Conservation (phyloP, 2,888 invertebrate genomes). For the Megastigmus dorsalis region DNA sequence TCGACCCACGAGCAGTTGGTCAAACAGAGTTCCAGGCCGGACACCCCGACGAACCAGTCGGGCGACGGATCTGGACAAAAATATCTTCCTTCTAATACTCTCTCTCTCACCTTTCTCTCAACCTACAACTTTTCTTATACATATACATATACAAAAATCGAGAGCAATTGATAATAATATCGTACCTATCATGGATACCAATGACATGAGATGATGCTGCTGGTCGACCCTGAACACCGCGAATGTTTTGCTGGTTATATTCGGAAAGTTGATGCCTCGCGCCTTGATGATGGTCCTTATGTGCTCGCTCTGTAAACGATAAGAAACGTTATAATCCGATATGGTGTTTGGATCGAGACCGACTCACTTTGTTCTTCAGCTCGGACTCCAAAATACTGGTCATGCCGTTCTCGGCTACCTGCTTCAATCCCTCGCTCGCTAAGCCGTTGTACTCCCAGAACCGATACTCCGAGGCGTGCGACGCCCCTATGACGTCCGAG, state of each 20-base stretch:
- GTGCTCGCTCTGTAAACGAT: conserved; percentile 75
- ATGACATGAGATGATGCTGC: conserved; percentile 88
- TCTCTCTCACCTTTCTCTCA: too few relatives aligned
- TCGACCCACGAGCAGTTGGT: conserved; percentile 95
- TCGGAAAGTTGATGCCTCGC: conserved; percentile 91
- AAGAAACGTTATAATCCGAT: too few relatives aligned
- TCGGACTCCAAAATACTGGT: conserved; percentile 92
- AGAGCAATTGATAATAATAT: too few relatives aligned
- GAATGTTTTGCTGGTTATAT: conserved; percentile 88
- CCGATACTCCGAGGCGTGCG: conserved; percentile 90
- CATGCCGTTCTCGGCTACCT: conserved; percentile 92
- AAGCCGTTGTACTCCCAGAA: conserved; percentile 94
- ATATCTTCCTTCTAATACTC: background rate
- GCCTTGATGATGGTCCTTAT: conserved; percentile 92
- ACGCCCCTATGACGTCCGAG: conserved; percentile 96
- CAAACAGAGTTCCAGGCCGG: conserved; percentile 89
- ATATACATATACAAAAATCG: too few relatives aligned
- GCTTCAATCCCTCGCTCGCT: conserved; percentile 92
- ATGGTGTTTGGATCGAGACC: too few relatives aligned
- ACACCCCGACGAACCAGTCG: conserved; percentile 98
- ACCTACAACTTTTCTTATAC: too few relatives aligned
- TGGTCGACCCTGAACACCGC: conserved; percentile 89
- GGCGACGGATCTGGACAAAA: conserved; percentile 88
- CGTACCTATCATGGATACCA: conserved; percentile 91
- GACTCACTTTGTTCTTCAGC: conserved; percentile 85